These are phyloP conservation scores for Leptura quadrifasciata DNA, from an alignment of 2,888 invertebrate species.

Conservation along the genomic window DNA sequence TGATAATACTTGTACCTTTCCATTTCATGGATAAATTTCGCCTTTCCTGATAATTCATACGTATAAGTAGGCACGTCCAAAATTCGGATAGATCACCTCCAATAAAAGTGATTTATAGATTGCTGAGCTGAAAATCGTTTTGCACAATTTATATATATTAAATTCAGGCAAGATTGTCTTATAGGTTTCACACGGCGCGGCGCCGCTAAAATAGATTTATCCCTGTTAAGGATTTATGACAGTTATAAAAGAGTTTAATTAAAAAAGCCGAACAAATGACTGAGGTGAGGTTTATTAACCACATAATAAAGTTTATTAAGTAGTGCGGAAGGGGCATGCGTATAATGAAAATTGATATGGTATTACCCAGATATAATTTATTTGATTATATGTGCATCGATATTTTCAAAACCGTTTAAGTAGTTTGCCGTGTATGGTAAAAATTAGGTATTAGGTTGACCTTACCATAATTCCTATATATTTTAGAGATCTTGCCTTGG, in stretches of 20 bases:
- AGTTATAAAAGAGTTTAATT: slow-evolving; percentile 3
- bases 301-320: not conserved
- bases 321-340: not conserved
- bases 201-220: not conserved
- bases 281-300: not conserved
- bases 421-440: not conserved
- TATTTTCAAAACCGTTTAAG: not conserved
- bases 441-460: not conserved
- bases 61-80: too few relatives aligned
- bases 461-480: not conserved
- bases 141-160: not conserved
- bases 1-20: too few relatives aligned
- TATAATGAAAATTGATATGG: too few relatives aligned
- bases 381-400: not conserved
- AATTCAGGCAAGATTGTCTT: not conserved
- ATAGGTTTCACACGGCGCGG: not conserved
- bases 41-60: too few relatives aligned
- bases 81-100: too few relatives aligned
- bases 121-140: not conserved
- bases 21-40: too few relatives aligned
- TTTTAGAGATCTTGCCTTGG: not conserved
- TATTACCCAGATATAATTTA: too few relatives aligned
- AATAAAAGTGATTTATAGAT: too few relatives aligned
- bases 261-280: not conserved
- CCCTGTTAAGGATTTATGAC: not conserved